Base-by-base conservation (phyloP, 2,797 vertebrate species). In the Meda fulgida region DNA sequence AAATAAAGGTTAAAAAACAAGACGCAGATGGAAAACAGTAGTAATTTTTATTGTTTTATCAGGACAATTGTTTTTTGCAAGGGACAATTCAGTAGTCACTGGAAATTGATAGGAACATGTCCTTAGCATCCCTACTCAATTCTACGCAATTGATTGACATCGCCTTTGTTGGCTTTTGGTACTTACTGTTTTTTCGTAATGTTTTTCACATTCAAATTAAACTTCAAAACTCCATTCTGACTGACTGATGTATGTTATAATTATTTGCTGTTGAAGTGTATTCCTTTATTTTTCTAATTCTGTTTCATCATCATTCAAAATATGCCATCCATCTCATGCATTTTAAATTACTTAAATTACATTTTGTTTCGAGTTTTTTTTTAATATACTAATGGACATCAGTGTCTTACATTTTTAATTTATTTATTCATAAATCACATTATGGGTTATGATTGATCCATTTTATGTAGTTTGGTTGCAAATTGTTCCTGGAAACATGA, bases 401-500 rank as follows among this genome's bases (percentile, higher is more conserved):
- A 79, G 51, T 36, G 26, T 43, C 19, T 72, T 63, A 34, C 19
- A 9, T 66, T 80, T 11, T 65, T 48, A 31, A 77, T 80, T 29
- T 63, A 14, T 67, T 51, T n/a, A 9, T 34, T 19, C 18, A 26
- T 46, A 40, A 80, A 73, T 31, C 23, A 18, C 26, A 43, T 77
- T 76, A 75, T 9, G 63, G 40, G 2, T 48, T 75, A n/a, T 84
- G 77, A 87, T 66, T 85, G 66, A 85, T 72, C 65, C 6, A 3
- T 78, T 83, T 82, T 46, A 78, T 58, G 36, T 48, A 21, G 13
- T 79, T 40, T 72, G 75, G 66, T 80, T 77, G 69, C 80, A 82
- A 21, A 83, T 36, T 67, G 71, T 88, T 86, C 63, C 34, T 76
- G 75, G 71, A 85, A 86, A 79, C 66, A 80, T 51, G 66, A 71